A percentile compares a stretch with the other conserved stretches of the same genome.
These are phyloP conservation scores for Potorous gilbertii DNA, from an alignment of 2,797 vertebrate genomes.

Conservation along the genomic window DNA sequence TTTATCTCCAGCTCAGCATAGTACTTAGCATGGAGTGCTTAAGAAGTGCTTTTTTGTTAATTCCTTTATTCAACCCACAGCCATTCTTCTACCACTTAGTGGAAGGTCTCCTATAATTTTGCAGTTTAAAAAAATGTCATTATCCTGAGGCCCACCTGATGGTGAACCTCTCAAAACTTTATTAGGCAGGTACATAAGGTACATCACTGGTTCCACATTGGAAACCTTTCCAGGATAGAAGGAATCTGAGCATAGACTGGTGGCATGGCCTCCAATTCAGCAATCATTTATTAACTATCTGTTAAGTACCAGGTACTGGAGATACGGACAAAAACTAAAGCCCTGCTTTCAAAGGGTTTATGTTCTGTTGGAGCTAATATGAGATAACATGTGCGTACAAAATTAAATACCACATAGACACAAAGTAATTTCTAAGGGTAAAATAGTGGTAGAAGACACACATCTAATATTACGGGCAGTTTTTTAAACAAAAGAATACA, in stretches of 20 bases:
- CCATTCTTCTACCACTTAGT: background rate
- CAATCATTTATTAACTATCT: background rate
- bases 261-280: background rate
- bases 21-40: background rate
- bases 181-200: background rate
- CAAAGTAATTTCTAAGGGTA: background rate
- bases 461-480: background rate
- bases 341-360: background rate
- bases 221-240: background rate
- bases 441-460: background rate
- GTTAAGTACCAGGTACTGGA: background rate
- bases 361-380: background rate
- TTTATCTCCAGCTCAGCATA: background rate
- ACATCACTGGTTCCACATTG: background rate
- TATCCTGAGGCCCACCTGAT: background rate
- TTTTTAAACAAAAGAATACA: background rate
- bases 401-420: background rate
- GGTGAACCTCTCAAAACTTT: background rate
- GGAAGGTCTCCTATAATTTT: background rate
- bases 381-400: background rate
- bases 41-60: background rate
- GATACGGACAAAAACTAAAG: background rate
- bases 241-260: background rate
- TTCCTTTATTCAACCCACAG: background rate
- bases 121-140: background rate